These are phyloP conservation scores for Megalops cyprinoides DNA, from an alignment of 2,797 vertebrate genomes.

Conservation along the genomic window DNA sequence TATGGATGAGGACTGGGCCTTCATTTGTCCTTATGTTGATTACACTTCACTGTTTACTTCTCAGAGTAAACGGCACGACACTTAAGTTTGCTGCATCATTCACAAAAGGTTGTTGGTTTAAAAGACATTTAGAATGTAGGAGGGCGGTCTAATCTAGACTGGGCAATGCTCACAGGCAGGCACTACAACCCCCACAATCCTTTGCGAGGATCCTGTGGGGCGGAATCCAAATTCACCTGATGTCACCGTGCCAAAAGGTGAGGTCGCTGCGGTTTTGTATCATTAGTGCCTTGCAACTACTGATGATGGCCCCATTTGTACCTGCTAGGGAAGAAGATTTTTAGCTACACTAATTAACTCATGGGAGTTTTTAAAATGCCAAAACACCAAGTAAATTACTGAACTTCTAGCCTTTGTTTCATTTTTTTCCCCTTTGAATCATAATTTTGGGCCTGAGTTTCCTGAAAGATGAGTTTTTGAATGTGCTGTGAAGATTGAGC, in stretches of 20 bases:
- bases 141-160: background rate
- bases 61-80: background rate
- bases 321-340: constrained; percentile 55
- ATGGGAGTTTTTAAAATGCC: constrained; percentile 67
- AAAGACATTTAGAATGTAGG: no score
- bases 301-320: constrained; percentile 57
- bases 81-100: background rate
- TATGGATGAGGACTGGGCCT: background rate
- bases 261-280: constrained; percentile 61
- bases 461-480: constrained; percentile 57
- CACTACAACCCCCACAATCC: background rate
- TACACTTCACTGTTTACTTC: background rate
- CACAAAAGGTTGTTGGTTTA: background rate
- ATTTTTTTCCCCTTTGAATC: constrained; percentile 16
- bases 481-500: constrained; percentile 66
- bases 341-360: constrained; percentile 62
- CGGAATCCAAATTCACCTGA: background rate
- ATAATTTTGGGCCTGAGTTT: constrained; percentile 31
- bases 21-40: background rate
- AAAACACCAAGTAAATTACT: constrained; percentile 58
- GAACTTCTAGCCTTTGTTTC: no score
- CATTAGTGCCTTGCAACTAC: constrained; percentile 74
- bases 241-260: background rate
- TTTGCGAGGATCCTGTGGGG: background rate
- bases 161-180: background rate